Base-by-base conservation (phyloP, 2,113 vertebrate genomes). In the Fulica atra region DNA sequence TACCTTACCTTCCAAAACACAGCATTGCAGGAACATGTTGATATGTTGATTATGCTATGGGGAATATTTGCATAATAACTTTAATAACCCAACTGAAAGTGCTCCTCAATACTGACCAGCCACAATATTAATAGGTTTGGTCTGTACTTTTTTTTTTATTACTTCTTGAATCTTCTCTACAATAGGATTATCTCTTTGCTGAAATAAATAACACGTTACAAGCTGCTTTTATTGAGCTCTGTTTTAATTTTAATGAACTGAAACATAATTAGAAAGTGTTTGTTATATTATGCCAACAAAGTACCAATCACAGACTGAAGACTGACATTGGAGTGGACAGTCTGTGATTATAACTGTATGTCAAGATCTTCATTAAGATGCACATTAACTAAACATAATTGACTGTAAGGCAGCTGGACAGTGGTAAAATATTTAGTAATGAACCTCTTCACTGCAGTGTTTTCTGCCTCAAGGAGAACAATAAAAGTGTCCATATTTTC, bases 351-450 rank as follows among this genome's bases (percentile, higher is more conserved):
- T 89, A 89, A 93, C 83, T 92, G 72, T 91, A 90, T 85, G 82
- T 93, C 96, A 96, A 87, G 69, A 91, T 65, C 81, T 95, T 97
- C 93, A 82, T 97, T 97, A 97, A 92, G 83, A 93, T 95, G 80
- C 94, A 92, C 85, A 82, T 97, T 97, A 93, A 50, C 24, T 77
- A 51, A 96, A 79, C 70, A 80, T 95, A 94, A 95, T 96, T 97
- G 97, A 90, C 88, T 57, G 56, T 91, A 72, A 86, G 94, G 96
- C 97, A 97, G 94, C 91, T 97, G 97, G 97, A 88, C 92, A 48
- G 87, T 63, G 60, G 74, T 87, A 68, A 85, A 95, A 89, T 82
- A 61, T 73, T 93, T 86, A 38, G 73, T 88, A 81, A 86, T 74
- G 86, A 96, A 84, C n/a, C 28, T 85, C 90, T 94, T 92, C 61